Base-by-base conservation (phyloP, 2,888 invertebrate genomes). In the Leistus spinibarbis region DNA sequence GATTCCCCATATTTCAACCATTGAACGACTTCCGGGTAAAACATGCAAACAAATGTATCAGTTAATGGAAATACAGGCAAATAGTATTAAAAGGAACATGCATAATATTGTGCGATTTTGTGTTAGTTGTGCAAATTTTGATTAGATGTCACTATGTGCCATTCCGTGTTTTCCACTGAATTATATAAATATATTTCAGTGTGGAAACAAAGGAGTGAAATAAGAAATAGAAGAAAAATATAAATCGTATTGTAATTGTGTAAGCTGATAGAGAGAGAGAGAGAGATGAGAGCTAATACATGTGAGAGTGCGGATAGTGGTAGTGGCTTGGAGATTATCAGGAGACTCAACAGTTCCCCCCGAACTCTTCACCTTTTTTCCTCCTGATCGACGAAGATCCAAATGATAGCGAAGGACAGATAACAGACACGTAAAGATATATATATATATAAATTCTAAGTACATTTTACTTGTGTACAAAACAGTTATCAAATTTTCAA, bases 361-460 rank as follows among this genome's bases (percentile, higher is more conserved):
- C 86, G 85, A 86, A 86, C 86, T 86, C 87, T 88, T 89, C 89
- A 89, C 89, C 89, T 89, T 89, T 89, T 88, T 88, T 89, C 88
- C 89, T 89, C 88, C 89, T 89, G 88, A 81, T 78, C 78, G 79
- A 83, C 82, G 83, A 13, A 69, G 83, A 83, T 84, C 86, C 84
- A 76, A 54, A 65, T 54, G 73, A 76, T 76, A 84, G 82, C 83
- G 82, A 83, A 85, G 84, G 85, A 85, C 85, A 84, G 84, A 83
- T 84, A 85, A 82, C 81, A 70, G 83, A 86, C 82, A 84, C 84
- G 83, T 82, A 82, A 84, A 83, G 82, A 82, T 84, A 85, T 84
- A 85, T 84, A 84, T 84, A 83, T 82, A 82, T 84, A 85, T 84
- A 85, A 84, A 84, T 84, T 85, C 84, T 84, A 81, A 81, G 81